Evolutionary conservation across 2,888 invertebrate species (phyloP), one percentile per base, ranked within the genome.

Genomic region (Diaprepes abbreviatus): DNA sequence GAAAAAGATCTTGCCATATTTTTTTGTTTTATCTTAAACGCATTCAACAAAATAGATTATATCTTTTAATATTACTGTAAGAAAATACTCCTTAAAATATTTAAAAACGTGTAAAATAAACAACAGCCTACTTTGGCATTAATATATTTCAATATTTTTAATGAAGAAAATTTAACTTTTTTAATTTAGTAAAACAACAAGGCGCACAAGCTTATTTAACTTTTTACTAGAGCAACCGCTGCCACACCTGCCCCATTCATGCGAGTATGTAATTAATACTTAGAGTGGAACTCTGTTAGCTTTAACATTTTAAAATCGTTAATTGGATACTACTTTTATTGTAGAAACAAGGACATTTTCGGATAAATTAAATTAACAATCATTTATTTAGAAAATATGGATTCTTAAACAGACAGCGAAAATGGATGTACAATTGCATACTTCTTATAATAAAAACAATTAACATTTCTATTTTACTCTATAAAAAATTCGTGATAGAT

Each of bases 191-290:
- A 35, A n/a, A n/a, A n/a, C 24, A 24, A 5, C 35, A 10, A n/a
- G 35, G n/a, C 35, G 35, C 35, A 35, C 52, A 24, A 48, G 21
- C 48, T 7, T 9, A 21, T 52, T 52, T 52, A 16, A 3, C 14
- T 19, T 52, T 52, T 52, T 52, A 33, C 52, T 33, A 31, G 7
- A 12, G 10, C 33, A 14, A 43, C 7, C 9, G 19, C 17, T 2
- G 16, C 50, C 5, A 33, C 52, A 52, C 33, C 52, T 52, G 52
- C 52, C 52, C 24, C 33, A 50, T 50, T 50, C 52, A 52, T 52
- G 33, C 24, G 24, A 3, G 3, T 14, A 14, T 12, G 5, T 24
- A 16, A 35, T 35, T 35, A 35, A 35, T n/a, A 35, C n/a, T 31
- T 17, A 28, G 31, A 33, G 52, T 33, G 52, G 31, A 16, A 52